phyloP scores from a whole-genome alignment of 1,140 invertebrate species.

The Calycopis cecrops region DNA sequence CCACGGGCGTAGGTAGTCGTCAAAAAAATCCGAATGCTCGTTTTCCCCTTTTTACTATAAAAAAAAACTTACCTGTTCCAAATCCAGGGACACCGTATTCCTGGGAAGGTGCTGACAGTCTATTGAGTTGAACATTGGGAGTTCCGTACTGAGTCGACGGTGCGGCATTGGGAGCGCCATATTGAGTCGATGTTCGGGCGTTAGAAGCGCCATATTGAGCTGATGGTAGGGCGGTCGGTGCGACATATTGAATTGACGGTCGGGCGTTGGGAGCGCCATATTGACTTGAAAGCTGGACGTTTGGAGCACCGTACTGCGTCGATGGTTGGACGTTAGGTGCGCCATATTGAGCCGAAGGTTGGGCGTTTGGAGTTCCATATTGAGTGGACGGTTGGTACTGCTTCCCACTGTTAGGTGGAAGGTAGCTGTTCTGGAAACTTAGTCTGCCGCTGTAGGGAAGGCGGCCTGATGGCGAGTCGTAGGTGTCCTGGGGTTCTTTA shows the following conservation, averaged over 20 bases:
- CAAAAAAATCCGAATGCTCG: too few species aligned
- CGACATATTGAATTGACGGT: slow-evolving; percentile 12
- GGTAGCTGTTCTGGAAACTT: not conserved
- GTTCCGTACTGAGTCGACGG: slow-evolving; percentile 22
- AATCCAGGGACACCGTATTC: slow-evolving; percentile 39
- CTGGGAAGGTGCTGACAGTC: slow-evolving; percentile 27
- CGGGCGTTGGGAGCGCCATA: slow-evolving; percentile 26
- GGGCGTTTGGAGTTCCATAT: slow-evolving; percentile 11
- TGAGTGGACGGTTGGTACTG: slow-evolving; percentile 8
- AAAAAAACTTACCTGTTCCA: slow-evolving; percentile 22
- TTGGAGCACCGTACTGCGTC: slow-evolving; percentile 20
- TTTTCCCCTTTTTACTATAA: too few species aligned
- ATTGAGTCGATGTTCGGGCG: too few species aligned
- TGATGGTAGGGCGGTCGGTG: slow-evolving; percentile 17
- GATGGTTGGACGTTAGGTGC: slow-evolving; percentile 29
- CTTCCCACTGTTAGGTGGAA: not conserved
- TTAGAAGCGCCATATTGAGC: slow-evolving; percentile 33
- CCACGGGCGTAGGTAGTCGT: too few species aligned
- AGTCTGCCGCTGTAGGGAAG: slow-evolving; percentile 30
- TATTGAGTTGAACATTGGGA: slow-evolving; percentile 9
- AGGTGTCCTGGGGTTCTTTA: too few species aligned
- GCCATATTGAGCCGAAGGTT: slow-evolving; percentile 31
- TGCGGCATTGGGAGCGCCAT: too few species aligned
- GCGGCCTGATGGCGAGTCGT: slow-evolving; percentile 26
- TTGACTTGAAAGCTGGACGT: slow-evolving; percentile 15